Percentiles rank a stretch among this genome's conserved stretches.
These are phyloP conservation scores for Drosophila watanabei DNA, from an alignment of 1,140 invertebrate genomes.

Conservation along the genomic window DNA sequence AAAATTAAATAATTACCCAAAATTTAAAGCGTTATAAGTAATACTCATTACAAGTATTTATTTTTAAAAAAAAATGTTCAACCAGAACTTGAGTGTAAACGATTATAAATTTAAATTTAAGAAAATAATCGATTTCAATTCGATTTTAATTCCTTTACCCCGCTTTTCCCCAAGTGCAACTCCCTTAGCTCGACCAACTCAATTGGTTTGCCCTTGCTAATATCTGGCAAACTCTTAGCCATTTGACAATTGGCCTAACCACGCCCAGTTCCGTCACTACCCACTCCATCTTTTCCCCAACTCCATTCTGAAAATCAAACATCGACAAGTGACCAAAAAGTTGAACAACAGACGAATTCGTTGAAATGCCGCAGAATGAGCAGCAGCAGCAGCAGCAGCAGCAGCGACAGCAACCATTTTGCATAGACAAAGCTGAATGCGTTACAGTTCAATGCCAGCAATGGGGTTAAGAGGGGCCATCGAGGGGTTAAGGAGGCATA, in stretches of 20 bases:
- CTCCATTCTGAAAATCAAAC: slow-evolving; percentile 28
- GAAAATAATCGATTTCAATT: too few species aligned
- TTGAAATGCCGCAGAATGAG: slow-evolving; percentile 47
- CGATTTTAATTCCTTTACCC: too few species aligned
- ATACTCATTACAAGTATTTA: too few species aligned
- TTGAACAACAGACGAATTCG: slow-evolving; percentile 62
- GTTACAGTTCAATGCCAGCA: slow-evolving; percentile 74
- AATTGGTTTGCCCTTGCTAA: slow-evolving; percentile 27
- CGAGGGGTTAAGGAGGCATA: not conserved
- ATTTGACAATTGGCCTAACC: slow-evolving; percentile 18
- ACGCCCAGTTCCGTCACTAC: slow-evolving; percentile 1
- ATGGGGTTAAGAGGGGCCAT: slow-evolving; percentile 13
- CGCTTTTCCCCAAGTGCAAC: not conserved
- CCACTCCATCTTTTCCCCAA: not conserved
- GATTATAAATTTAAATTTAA: too few species aligned
- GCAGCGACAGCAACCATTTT: slow-evolving; percentile 47
- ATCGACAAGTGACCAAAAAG: slow-evolving; percentile 67
- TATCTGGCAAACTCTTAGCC: slow-evolving; percentile 22
- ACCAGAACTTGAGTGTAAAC: too few species aligned
- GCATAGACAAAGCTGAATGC: slow-evolving; percentile 75
- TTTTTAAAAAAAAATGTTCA: too few species aligned
- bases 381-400: slow-evolving; percentile 37
- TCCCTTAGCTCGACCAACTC: not conserved
- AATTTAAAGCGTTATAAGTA: too few species aligned
- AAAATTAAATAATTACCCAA: not conserved